Percentiles rank a stretch among this genome's conserved stretches.
Conservation (phyloP, 1,140 invertebrate genomes). For the Euwallacea similis region DNA sequence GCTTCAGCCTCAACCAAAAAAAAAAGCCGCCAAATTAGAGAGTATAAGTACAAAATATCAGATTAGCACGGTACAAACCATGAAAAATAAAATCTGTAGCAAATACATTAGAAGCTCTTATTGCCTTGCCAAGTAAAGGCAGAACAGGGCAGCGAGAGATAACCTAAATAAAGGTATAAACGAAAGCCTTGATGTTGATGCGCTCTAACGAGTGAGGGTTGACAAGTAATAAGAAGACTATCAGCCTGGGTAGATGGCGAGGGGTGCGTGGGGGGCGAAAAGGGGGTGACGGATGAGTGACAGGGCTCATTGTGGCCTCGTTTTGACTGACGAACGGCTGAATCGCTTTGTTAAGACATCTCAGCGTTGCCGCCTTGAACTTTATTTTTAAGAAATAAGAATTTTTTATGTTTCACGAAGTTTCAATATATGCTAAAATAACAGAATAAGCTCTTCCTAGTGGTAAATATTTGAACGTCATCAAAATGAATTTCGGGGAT, state of each 20-base stretch:
- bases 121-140: conserved; percentile 8
- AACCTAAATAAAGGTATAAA: conserved; percentile 40
- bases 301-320: conserved; percentile 41
- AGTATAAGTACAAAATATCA: no score
- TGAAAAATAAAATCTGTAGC: not conserved
- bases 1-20: no score
- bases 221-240: conserved; percentile 43
- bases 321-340: conserved; percentile 38
- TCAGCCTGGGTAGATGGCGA: conserved; percentile 31
- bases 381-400: no score
- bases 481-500: no score
- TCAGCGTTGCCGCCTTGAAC: conserved; percentile 13
- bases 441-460: no score
- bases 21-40: no score
- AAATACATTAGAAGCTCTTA: conserved; percentile 3
- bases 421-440: no score
- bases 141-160: conserved; percentile 13
- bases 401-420: no score
- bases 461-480: no score
- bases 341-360: conserved; percentile 36
- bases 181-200: conserved; percentile 35
- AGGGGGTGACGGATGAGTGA: conserved; percentile 38
- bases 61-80: no score
- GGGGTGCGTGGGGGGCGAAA: conserved; percentile 14
- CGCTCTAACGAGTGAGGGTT: conserved; percentile 37